These are phyloP conservation scores for Lophotriccus pileatus DNA, from an alignment of 2,797 vertebrate genomes.

Conservation along the genomic window DNA sequence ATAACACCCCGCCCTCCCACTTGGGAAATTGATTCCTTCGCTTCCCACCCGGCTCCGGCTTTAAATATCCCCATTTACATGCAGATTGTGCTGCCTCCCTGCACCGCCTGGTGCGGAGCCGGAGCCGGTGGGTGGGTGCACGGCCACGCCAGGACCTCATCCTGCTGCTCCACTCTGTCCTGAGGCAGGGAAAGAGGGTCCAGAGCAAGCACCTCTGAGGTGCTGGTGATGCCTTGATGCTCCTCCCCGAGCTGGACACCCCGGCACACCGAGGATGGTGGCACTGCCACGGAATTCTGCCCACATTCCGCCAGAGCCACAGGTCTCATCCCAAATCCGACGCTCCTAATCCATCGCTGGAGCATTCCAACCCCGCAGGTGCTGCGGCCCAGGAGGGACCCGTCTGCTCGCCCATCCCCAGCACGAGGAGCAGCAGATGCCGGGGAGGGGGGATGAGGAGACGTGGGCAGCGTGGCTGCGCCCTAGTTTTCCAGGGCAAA, in stretches of 20 bases:
- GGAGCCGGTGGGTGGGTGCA: not conserved
- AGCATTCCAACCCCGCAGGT: not conserved
- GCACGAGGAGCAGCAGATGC: not conserved
- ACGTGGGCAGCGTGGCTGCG: not conserved
- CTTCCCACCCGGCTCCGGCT: conserved; percentile 54
- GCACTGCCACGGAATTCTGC: accelerated
- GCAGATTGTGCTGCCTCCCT: conserved; percentile 29
- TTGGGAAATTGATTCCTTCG: conserved; percentile 50
- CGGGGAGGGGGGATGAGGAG: not conserved
- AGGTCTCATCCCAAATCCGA: not conserved
- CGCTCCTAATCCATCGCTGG: accelerated
- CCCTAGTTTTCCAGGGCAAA: conserved; percentile 26
- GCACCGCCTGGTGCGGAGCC: not conserved
- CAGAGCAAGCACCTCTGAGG: accelerated
- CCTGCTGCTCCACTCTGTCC: accelerated
- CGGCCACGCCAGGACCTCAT: not conserved
- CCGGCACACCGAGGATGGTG: accelerated
- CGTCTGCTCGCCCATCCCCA: not conserved
- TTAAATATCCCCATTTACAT: conserved; percentile 68
- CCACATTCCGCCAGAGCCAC: accelerated
- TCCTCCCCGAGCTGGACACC: accelerated
- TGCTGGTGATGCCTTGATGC: accelerated
- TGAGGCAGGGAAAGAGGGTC: accelerated
- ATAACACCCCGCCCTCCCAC: conserved; percentile 63
- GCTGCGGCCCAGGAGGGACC: not conserved